Percentiles rank a stretch among this genome's conserved stretches.
These are phyloP conservation scores for Nemurella pictetii DNA, from an alignment of 2,888 invertebrate species.

Conservation along the genomic window DNA sequence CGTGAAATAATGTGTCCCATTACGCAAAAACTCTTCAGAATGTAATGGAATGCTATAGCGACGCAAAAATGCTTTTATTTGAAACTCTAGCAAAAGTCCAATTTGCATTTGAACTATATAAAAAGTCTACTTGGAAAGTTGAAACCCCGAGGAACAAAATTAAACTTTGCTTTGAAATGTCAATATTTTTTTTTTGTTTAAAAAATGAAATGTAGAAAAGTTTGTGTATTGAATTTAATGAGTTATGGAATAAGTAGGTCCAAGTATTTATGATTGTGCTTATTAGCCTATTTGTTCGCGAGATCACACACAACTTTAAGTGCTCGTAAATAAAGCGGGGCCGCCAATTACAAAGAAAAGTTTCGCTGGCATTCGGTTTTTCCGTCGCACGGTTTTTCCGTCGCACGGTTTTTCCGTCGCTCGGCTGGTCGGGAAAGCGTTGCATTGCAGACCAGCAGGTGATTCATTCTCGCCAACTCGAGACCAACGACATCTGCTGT, in stretches of 20 bases:
- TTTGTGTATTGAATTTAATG: neutral
- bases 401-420: neutral
- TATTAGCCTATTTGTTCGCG: neutral
- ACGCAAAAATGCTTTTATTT: neutral
- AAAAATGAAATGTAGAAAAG: neutral
- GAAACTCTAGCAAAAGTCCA: neutral
- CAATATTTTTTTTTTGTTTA: constrained; percentile 4
- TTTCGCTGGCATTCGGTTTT: neutral
- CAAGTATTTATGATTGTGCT: neutral
- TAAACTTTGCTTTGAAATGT: constrained; percentile 4
- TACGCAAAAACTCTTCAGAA: neutral
- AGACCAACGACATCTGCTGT: neutral
- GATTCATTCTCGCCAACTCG: neutral
- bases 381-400: neutral
- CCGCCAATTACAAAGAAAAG: neutral
- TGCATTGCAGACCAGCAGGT: neutral
- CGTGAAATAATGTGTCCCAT: constrained; percentile 4
- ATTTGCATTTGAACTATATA: neutral
- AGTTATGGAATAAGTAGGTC: neutral
- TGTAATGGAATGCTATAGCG: neutral
- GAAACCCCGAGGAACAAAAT: neutral
- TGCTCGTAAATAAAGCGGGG: neutral
- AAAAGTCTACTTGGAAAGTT: neutral
- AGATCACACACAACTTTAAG: neutral
- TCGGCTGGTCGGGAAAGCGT: neutral